These are phyloP conservation scores for Drosophila jambulina DNA, from an alignment of 1,140 invertebrate species.

Conservation along the genomic window DNA sequence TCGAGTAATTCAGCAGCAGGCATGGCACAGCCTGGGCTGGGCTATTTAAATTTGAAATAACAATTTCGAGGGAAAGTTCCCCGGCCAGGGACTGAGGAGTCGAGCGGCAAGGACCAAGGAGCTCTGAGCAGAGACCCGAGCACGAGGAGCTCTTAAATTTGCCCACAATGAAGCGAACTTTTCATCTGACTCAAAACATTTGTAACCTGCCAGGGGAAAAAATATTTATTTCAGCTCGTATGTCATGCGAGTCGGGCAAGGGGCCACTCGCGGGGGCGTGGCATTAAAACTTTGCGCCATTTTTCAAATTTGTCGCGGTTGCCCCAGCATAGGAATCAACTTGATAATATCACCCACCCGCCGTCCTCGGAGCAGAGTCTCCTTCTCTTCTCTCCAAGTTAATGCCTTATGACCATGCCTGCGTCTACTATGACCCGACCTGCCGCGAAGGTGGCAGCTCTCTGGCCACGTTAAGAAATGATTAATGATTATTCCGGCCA, in stretches of 20 bases:
- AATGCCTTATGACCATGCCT: slow-evolving; percentile 61
- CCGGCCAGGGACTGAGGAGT: neutral
- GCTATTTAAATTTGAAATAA: slow-evolving; percentile 69
- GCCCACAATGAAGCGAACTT: slow-evolving; percentile 60
- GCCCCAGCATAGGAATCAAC: slow-evolving; percentile 58
- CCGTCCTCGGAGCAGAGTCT: slow-evolving; percentile 15
- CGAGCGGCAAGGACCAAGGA: neutral
- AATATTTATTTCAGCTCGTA: slow-evolving; percentile 80
- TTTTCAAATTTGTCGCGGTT: slow-evolving; percentile 83
- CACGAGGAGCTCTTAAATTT: slow-evolving; percentile 56
- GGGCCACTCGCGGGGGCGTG: slow-evolving; percentile 16
- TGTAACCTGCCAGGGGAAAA: slow-evolving; percentile 75
- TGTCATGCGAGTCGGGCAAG: slow-evolving; percentile 49
- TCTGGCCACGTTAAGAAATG: slow-evolving; percentile 72
- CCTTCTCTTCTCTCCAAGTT: slow-evolving; percentile 53
- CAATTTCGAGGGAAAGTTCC: slow-evolving; percentile 57
- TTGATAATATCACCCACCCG: slow-evolving; percentile 68
- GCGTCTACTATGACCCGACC: slow-evolving; percentile 23
- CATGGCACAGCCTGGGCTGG: slow-evolving; percentile 23
- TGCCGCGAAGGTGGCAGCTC: slow-evolving; percentile 51
- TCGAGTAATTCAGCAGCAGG: slow-evolving; percentile 53
- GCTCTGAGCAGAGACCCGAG: neutral
- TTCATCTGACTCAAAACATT: slow-evolving; percentile 76
- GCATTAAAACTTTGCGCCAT: slow-evolving; percentile 77
- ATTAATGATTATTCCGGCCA: slow-evolving; percentile 76